Evolutionary conservation across 1,140 invertebrate species (phyloP).

Genomic region (Drosophila lacteicornis): DNA sequence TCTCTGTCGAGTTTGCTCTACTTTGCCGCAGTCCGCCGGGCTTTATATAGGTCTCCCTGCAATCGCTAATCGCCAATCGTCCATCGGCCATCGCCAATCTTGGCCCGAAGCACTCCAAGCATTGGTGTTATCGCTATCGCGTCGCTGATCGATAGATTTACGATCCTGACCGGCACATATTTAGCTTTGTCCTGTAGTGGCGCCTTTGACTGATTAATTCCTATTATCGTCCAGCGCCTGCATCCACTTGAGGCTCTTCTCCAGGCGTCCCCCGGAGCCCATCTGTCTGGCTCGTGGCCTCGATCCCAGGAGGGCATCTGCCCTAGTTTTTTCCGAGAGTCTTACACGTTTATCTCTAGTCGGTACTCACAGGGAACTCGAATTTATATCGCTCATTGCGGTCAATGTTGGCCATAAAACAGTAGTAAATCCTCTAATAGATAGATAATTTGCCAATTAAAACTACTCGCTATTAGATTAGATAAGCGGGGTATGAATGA

Average conservation of each 20-base stretch:
- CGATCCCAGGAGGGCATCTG: background rate
- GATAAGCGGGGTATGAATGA: slow-evolving; percentile 21
- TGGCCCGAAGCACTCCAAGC: slow-evolving; percentile 9
- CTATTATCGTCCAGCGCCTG: slow-evolving; percentile 3
- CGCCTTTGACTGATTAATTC: slow-evolving; percentile 15
- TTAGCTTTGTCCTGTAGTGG: slow-evolving; percentile 35
- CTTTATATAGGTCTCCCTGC: slow-evolving; percentile 53
- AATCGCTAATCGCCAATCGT: slow-evolving; percentile 14
- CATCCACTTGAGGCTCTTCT: slow-evolving; percentile 6
- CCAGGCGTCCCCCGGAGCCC: background rate
- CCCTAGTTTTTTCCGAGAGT: background rate
- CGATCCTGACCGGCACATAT: slow-evolving; percentile 39
- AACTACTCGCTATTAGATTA: slow-evolving; percentile 17
- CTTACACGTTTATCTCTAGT: background rate
- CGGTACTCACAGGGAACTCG: background rate
- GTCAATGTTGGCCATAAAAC: slow-evolving; percentile 20
- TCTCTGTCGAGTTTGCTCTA: slow-evolving; percentile 29
- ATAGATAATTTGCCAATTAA: slow-evolving; percentile 4
- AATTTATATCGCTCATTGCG: slow-evolving; percentile 1
- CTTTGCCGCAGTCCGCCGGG: background rate
- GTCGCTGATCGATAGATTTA: slow-evolving; percentile 45
- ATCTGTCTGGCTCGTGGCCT: slow-evolving; percentile 27
- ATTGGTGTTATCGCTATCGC: slow-evolving; percentile 45
- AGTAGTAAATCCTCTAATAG: background rate
- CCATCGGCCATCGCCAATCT: background rate